Base-by-base conservation (phyloP, 2,113 vertebrate genomes). In the Anoura caudifer region DNA sequence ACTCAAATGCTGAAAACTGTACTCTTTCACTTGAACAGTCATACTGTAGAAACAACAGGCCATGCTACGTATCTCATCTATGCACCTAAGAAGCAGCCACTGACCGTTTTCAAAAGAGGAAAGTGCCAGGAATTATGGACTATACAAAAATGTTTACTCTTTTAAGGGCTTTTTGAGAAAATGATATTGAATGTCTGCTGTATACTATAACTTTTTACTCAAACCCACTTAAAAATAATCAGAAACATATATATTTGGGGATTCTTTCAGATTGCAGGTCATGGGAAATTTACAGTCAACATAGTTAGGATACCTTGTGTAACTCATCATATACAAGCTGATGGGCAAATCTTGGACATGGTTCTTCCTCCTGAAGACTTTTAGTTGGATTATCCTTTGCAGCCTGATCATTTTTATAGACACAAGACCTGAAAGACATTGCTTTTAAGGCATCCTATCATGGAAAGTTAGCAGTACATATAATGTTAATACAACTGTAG, bases 401-500 rank as follows among this genome's bases (percentile, higher is more conserved):
- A 26, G 99, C 99, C 97, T 99, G 99, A 96, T 99, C 99, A 43
- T 99, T 99, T 98, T 99, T 99, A 97, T 99, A 99, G 52, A 99
- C 99, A 92, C 99, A 99, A 22, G 99, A 99, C 99, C 99, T 99
- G 97, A 28, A 98, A 98, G 36, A 95, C 7, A 80, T 20, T 75
- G 93, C 22, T 52, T 96, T 95, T 83, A 83, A 93, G 94, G 61
- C 22, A 91, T 24, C 90, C 76, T 90, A 79, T n/a, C 14, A 50
- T 2, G 79, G 20, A 95, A 92, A 61, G 65, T 76, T 12, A 96
- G 82, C 16, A 87, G 41, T 19, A 89, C 2, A 83, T 38, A 93
- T 38, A 91, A 33, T 54, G n/a, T 69, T 69, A 81, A 90, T 56
- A 56, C 3, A 96, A 79, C 8, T 38, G 17, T 20, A 95, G 76